Conservation (phyloP, 1,140 invertebrate genomes). For the Danaus melanippus region DNA sequence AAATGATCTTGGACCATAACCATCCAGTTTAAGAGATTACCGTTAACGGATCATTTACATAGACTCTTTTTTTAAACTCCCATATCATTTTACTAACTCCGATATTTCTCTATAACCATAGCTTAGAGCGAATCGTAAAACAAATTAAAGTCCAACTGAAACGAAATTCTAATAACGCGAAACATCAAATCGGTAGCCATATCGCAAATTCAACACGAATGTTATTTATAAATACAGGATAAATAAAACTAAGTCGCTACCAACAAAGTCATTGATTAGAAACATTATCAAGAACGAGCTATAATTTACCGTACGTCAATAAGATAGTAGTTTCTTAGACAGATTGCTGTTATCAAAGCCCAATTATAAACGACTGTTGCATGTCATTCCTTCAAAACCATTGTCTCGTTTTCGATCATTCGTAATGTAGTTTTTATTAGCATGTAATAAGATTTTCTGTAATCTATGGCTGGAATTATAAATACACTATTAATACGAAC, state of each 20-base stretch:
- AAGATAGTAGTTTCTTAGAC: slow-evolving; percentile 11
- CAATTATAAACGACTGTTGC: slow-evolving; percentile 20
- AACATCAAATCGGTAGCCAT: too few relatives aligned
- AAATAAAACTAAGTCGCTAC: too few relatives aligned
- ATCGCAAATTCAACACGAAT: too few relatives aligned
- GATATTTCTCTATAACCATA: too few relatives aligned
- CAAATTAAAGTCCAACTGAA: too few relatives aligned
- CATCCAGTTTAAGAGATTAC: too few relatives aligned
- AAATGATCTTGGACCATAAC: slow-evolving; percentile 10
- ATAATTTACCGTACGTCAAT: slow-evolving; percentile 11
- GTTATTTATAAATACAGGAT: too few relatives aligned
- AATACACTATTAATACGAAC: slow-evolving; percentile 1
- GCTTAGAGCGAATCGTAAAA: too few relatives aligned
- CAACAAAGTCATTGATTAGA: slow-evolving; percentile 1
- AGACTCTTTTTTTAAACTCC: too few relatives aligned
- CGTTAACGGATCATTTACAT: too few relatives aligned
- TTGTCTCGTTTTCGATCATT: not conserved
- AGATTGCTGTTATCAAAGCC: slow-evolving; percentile 25
- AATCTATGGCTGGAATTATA: slow-evolving; percentile 7
- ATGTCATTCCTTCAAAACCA: slow-evolving; percentile 20
- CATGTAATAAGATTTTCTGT: slow-evolving; percentile 12
- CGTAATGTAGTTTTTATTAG: not conserved
- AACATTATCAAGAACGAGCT: not conserved
- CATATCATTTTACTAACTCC: too few relatives aligned
- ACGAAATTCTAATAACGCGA: too few relatives aligned